Base-by-base conservation (phyloP, 2,113 vertebrate genomes). In the Ancistrus triradiatus region DNA sequence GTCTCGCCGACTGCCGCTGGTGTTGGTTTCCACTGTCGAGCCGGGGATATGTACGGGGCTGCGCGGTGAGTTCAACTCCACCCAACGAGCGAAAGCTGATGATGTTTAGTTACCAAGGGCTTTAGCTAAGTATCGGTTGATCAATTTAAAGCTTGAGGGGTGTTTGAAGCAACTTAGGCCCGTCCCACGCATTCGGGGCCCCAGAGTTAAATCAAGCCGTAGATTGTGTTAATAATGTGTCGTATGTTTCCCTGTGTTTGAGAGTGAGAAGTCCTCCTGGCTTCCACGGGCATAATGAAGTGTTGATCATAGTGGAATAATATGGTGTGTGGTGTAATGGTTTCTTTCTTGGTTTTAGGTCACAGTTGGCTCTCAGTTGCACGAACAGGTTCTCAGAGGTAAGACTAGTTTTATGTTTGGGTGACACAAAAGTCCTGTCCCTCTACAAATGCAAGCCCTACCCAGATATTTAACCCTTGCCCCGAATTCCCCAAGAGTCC, bases 11-110 rank as follows among this genome's bases (percentile, higher is more conserved):
- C 92, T 7, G 84, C 92, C 0, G 90, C 89, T 91, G 48, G 90
- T 93, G 60, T 80, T 94, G 21, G 91, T 93, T 14, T 87, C 90
- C 53, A 91, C 90, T 0, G 79, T 93, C 35, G 78, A 90, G 85
- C 90, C 67, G 83, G 93, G 21, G 91, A 93, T 69, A 91, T 91
- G 90, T 90, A 92, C 0, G 90, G 91, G 3, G 92, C 88, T 2
- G 88, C 90, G 52, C 74, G 68, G 92, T 93, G 70, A 91, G 91
- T 76, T 44, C 47, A 7, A 37, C 3, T 8, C n/a, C 31, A 35
- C 28, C 21, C 4, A 35, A 7, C 2, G 1, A 35, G 27, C 3
- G 27, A 31, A 31, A 31, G 27, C 7, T 31, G 3, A 31, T 31
- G 7, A 31, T 31, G 27, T 7, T 31, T 11, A 3, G 6, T 15